Base-by-base conservation (phyloP, 1,140 invertebrate species). In the Antheraea mylitta region DNA sequence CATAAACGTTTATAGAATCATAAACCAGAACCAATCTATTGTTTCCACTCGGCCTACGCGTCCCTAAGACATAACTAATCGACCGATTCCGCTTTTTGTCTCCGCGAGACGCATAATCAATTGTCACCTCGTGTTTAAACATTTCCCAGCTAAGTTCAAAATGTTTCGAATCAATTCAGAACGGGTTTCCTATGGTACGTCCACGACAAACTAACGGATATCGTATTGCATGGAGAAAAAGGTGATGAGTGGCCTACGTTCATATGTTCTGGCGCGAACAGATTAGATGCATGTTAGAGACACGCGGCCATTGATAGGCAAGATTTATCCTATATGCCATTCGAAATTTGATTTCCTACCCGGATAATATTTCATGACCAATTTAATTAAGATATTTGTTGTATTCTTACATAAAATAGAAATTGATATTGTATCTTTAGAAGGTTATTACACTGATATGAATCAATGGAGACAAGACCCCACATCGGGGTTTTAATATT, bases 1-100 rank as follows among this genome's bases (percentile, higher is more conserved):
- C 86, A 90, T 91, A 89, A 91, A 91, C 83, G 86, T 89, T 91
- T 91, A 90, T 91, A 86, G 89, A 89, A 87, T 88, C 87, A 88
- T 91, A 91, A 91, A 91, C 74, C 83, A 88, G 84, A 80, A 78
- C 81, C 84, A 80, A 89, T 89, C 87, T 85, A 91, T 91, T 91
- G 89, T 91, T 82, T 87, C 78, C 71, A 74, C 58, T 70, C 83
- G 73, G 73, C 84, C 87, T 90, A 88, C 89, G 87, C 85, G 70
- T 77, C 69, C 64, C 79, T 77, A 75, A 80, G 79, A 88, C 86
- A 85, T 88, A 85, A 88, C 86, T 86, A 89, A 89, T 89, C 85
- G 86, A 80, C 74, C 81, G 73, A 90, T 87, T 88, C 87, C 78
- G 80, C 87, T 91, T 91, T 91, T 91, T 91, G 87, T 91, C 81